Evolutionary conservation across 2,888 invertebrate genomes (phyloP), one percentile per base, ranked within the genome.

Genomic region (Ormyrus labotus): DNA sequence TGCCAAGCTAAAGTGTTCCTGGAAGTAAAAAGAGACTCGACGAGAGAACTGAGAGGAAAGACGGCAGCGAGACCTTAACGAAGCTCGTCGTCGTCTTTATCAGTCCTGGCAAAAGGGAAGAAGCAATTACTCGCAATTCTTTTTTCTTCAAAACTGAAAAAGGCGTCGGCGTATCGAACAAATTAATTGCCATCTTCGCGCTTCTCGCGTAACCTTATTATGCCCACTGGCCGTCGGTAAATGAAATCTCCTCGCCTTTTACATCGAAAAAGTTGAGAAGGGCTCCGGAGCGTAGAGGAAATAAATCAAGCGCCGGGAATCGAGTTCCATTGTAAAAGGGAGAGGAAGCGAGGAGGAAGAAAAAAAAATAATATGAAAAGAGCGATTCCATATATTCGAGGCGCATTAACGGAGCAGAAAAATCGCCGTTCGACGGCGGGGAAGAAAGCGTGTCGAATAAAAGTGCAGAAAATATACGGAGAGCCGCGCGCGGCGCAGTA

Each of bases 401-500:
- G 34, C 48, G 60, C 74, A 75, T 69, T 75, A 70, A 70, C 68
- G 63, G 73, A 79, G 70, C 67, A 67, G 61, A 71, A 80, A 80
- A 71, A 80, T 80, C 53, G 67, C 34, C 61, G 55, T 57, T 72
- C 78, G 53, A 72, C 13, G 50, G 61, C 48, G 50, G 48, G 73
- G 53, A 79, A 70, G 69, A 51, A 63, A 64, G 64, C 64, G 79
- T 53, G 55, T 69, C 64, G 74, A 70, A 74, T 74, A 70, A 72
- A 73, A 78, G 67, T 78, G 72, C 72, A 55, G 72, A 61, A 55
- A 67, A 70, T 79, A 53, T 64, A 64, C 57, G 63, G 11, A 50
- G 57, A 19, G 67, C 47, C 6, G 5, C 19, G 50, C 19, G 8
- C 19, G 13, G 50, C 13, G 61, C 34, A 60, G 60, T 69, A 80